These are phyloP conservation scores for Equus quagga DNA, from an alignment of 2,113 vertebrate genomes.

Conservation along the genomic window DNA sequence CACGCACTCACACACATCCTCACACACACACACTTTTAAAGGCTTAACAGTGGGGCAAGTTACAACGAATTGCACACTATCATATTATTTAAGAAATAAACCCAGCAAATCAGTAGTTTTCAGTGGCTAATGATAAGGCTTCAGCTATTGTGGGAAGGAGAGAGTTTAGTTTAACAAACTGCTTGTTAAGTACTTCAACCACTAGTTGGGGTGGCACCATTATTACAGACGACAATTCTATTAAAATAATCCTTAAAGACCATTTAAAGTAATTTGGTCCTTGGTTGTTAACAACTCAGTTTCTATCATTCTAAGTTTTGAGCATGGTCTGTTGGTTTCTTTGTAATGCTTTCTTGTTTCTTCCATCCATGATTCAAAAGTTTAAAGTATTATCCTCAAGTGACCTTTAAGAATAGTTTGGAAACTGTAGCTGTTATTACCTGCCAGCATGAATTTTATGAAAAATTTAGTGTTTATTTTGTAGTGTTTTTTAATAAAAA, in stretches of 20 bases:
- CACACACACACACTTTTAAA: background rate
- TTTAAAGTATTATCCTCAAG: slow-evolving; percentile 59
- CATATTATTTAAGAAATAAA: slow-evolving; percentile 71
- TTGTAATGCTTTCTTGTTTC: slow-evolving; percentile 43
- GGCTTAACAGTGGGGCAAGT: background rate
- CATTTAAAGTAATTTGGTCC: slow-evolving; percentile 66
- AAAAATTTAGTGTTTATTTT: slow-evolving; percentile 74
- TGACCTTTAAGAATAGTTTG: slow-evolving; percentile 62
- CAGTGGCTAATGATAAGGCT: slow-evolving; percentile 55
- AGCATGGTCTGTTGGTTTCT: slow-evolving; percentile 34
- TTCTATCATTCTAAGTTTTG: slow-evolving; percentile 60
- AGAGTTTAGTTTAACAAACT: slow-evolving; percentile 66
- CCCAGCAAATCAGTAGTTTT: slow-evolving; percentile 44
- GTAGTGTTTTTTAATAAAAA: slow-evolving; percentile 59
- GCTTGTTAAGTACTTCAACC: slow-evolving; percentile 65
- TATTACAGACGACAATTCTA: slow-evolving; percentile 63
- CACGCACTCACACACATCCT: background rate
- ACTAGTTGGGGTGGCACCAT: slow-evolving; percentile 62
- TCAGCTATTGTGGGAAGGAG: slow-evolving; percentile 37
- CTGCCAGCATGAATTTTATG: slow-evolving; percentile 71
- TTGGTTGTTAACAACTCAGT: slow-evolving; percentile 65
- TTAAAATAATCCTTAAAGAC: slow-evolving; percentile 72
- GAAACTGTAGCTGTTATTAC: slow-evolving; percentile 67
- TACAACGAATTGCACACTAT: background rate
- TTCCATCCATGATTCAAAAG: slow-evolving; percentile 48